A percentile compares a stretch with the other conserved stretches of the same genome.
Conservation (phyloP, 2,888 invertebrate genomes). For the Drymonia ruficornis region DNA sequence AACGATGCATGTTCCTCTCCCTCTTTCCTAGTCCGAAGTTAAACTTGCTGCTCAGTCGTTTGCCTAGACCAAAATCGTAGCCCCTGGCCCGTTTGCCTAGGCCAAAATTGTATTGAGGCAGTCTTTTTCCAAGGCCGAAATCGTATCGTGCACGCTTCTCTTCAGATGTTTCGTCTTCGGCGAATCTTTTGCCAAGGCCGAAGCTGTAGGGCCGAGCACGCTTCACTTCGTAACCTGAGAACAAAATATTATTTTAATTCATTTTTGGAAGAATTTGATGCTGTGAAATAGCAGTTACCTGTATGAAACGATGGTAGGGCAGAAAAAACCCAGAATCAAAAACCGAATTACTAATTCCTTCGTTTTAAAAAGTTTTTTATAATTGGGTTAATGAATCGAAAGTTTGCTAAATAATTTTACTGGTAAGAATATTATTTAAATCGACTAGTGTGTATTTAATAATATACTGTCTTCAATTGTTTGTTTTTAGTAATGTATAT, state of each 20-base stretch:
- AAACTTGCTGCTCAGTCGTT: constrained; percentile 78
- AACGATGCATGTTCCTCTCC: constrained; percentile 77
- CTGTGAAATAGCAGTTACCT: too few species aligned
- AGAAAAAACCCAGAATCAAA: too few species aligned
- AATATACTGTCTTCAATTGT: too few species aligned
- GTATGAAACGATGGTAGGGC: too few species aligned
- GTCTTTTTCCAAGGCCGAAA: constrained; percentile 76
- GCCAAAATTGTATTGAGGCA: constrained; percentile 78
- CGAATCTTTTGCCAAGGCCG: constrained; percentile 87
- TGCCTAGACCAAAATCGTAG: constrained; percentile 85
- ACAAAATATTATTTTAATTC: not conserved
- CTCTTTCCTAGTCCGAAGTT: constrained; percentile 85
- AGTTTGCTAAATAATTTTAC: too few species aligned
- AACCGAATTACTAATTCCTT: too few species aligned
- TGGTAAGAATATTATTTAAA: too few species aligned
- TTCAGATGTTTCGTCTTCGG: constrained; percentile 60
- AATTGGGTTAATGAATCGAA: too few species aligned
- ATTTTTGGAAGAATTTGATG: too few species aligned
- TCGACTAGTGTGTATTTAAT: too few species aligned
- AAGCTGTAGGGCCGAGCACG: constrained; percentile 88
- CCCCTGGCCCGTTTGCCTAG: constrained; percentile 74
- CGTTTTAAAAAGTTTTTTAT: too few species aligned
- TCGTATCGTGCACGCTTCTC: constrained; percentile 75
- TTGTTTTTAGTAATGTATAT: too few species aligned
- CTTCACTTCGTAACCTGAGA: constrained; percentile 75